Conservation (phyloP, 1,140 invertebrate genomes). For the Rhopalosiphum maidis region DNA sequence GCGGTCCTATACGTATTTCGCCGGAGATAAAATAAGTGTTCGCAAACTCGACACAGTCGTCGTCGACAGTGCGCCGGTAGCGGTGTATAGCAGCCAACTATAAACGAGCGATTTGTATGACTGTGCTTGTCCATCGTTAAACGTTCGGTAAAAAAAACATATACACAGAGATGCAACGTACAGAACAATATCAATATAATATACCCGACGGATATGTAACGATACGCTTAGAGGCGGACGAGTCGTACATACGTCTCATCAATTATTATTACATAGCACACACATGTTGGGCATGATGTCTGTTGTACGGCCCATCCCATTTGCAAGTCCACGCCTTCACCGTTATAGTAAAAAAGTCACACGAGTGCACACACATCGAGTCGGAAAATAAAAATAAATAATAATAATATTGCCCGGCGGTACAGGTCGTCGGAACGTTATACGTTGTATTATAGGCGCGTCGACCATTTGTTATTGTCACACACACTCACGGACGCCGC, state of each 20-base stretch:
- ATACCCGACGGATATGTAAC: background rate
- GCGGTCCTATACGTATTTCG: too few relatives aligned
- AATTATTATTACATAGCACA: background rate
- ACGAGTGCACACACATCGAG: background rate
- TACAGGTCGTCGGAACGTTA: background rate
- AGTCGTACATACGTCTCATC: background rate
- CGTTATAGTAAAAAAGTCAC: background rate
- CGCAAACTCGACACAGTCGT: too few relatives aligned
- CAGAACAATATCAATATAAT: background rate
- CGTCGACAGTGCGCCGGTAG: too few relatives aligned
- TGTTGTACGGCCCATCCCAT: background rate
- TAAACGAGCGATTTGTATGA: too few relatives aligned
- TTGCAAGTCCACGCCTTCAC: background rate
- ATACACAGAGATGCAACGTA: background rate
- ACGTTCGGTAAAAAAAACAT: too few relatives aligned
- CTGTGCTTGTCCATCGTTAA: too few relatives aligned
- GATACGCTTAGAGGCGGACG: background rate
- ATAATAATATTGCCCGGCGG: background rate
- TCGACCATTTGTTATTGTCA: background rate
- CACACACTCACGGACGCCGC: background rate
- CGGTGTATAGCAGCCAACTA: too few relatives aligned
- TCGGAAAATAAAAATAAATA: background rate
- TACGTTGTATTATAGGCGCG: background rate
- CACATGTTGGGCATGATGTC: background rate
- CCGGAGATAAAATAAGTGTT: too few relatives aligned